phyloP scores from a whole-genome alignment of 2,113 vertebrate genomes.

The Charadrius vociferus region DNA sequence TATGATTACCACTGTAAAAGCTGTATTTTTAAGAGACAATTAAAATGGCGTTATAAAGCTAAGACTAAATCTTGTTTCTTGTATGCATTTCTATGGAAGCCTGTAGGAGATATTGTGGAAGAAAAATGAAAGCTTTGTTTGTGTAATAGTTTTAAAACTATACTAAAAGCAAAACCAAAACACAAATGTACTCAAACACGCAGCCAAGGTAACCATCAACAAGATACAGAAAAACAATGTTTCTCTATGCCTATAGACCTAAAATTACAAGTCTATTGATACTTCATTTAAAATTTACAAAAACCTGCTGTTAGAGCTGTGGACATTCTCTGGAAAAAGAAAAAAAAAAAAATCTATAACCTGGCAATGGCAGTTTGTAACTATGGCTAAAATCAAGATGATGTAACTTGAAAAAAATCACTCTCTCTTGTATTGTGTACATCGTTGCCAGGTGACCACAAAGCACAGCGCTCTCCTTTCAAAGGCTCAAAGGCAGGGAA shows the following conservation, averaged over 20 bases:
- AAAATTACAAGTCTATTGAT: not conserved
- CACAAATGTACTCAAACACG: not conserved
- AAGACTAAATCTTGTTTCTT: not conserved
- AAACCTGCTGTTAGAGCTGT: not conserved
- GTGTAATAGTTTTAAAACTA: not conserved
- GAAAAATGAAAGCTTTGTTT: not conserved
- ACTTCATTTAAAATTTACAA: not conserved
- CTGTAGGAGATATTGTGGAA: not conserved
- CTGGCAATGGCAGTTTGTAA: not conserved
- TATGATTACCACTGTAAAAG: not conserved
- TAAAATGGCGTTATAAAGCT: not conserved
- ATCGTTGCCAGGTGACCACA: not conserved
- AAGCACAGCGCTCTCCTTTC: not conserved
- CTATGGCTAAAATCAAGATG: not conserved
- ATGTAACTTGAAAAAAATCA: not conserved
- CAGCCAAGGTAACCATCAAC: not conserved
- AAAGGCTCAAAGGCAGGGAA: not conserved
- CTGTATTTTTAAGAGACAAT: not conserved
- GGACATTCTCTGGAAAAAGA: not conserved
- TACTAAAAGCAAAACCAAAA: not conserved
- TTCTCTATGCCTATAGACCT: not conserved
- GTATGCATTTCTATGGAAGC: not conserved
- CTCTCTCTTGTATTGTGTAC: not conserved
- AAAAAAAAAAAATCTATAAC: not conserved
- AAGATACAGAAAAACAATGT: not conserved